A percentile compares a stretch with the other conserved stretches of the same genome.
Evolutionary conservation across 2,888 invertebrate species (phyloP).

Genomic region (Agonopterix alstromeriana): DNA sequence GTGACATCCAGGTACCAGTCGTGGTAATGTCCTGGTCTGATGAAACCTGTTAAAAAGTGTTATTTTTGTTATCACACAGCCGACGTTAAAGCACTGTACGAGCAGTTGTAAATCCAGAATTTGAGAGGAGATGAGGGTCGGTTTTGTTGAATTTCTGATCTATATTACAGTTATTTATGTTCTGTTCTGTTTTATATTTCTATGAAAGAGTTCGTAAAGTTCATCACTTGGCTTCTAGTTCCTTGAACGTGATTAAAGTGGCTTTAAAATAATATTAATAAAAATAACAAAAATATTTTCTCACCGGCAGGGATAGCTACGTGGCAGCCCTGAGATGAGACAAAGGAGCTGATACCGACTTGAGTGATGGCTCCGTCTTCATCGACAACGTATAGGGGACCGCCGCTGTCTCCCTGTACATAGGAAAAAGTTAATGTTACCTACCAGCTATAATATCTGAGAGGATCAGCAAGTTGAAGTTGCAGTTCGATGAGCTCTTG

Average conservation of each 20-base stretch:
- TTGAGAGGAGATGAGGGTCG: too few relatives aligned
- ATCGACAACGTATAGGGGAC: slow-evolving; percentile 38
- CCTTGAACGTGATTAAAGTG: too few relatives aligned
- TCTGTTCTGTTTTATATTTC: too few relatives aligned
- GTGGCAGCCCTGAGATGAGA: slow-evolving; percentile 49
- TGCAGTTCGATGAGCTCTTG: too few relatives aligned
- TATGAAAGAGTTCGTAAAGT: too few relatives aligned
- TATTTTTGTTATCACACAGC: background rate
- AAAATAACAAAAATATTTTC: slow-evolving; percentile 1
- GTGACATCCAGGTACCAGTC: slow-evolving; percentile 34
- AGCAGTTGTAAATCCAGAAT: too few relatives aligned
- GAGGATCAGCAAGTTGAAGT: background rate
- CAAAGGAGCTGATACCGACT: slow-evolving; percentile 55
- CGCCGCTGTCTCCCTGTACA: slow-evolving; percentile 63
- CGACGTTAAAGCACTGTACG: too few relatives aligned
- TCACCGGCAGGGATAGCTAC: slow-evolving; percentile 48
- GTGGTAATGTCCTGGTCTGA: slow-evolving; percentile 45
- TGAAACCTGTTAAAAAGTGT: slow-evolving; percentile 29
- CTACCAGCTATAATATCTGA: background rate
- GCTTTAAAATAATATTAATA: too few relatives aligned
- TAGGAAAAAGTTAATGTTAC: background rate
- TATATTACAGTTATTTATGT: too few relatives aligned
- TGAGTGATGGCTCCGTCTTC: slow-evolving; percentile 32
- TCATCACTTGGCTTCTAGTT: too few relatives aligned
- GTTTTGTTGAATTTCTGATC: too few relatives aligned